Evolutionary conservation across 2,113 vertebrate species (phyloP).

Genomic region (Triplophysa rosa): DNA sequence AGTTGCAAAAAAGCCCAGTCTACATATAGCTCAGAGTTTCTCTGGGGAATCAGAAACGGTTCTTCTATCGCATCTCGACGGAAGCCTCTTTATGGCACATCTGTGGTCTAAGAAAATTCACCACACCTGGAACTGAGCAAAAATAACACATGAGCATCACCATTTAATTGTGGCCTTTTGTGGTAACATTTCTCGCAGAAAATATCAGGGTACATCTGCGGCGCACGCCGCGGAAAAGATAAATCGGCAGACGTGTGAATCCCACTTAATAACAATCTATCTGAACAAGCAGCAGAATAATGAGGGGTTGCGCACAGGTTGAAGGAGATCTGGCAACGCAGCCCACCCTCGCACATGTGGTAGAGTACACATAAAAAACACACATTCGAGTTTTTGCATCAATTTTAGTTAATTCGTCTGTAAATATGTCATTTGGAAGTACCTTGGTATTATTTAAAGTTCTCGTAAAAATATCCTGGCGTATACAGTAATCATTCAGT

Average conservation of each 20-base stretch:
- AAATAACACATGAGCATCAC: conserved; percentile 14
- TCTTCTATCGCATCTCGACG: too few relatives aligned
- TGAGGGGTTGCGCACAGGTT: conserved; percentile 15
- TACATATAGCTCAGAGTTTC: too few relatives aligned
- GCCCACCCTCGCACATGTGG: conserved; percentile 17
- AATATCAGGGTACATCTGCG: conserved; percentile 47
- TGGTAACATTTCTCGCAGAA: conserved; percentile 20
- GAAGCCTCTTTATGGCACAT: not conserved
- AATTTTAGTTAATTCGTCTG: too few relatives aligned
- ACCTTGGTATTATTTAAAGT: too few relatives aligned
- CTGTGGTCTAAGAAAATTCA: not conserved
- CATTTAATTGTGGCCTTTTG: conserved; percentile 28
- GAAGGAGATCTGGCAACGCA: conserved; percentile 33
- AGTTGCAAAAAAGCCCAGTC: too few relatives aligned
- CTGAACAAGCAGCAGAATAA: conserved; percentile 27
- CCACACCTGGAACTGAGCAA: not conserved
- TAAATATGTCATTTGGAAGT: too few relatives aligned
- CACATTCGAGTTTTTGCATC: not conserved
- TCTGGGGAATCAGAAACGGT: too few relatives aligned
- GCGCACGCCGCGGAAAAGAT: not conserved
- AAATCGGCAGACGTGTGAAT: conserved; percentile 39
- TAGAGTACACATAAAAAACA: conserved; percentile 1
- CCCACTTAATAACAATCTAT: conserved; percentile 52
- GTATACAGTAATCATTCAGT: too few relatives aligned
- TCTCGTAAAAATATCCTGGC: too few relatives aligned